These are phyloP conservation scores for Chloroclystis v-ata DNA, from an alignment of 2,888 invertebrate species.

Conservation along the genomic window DNA sequence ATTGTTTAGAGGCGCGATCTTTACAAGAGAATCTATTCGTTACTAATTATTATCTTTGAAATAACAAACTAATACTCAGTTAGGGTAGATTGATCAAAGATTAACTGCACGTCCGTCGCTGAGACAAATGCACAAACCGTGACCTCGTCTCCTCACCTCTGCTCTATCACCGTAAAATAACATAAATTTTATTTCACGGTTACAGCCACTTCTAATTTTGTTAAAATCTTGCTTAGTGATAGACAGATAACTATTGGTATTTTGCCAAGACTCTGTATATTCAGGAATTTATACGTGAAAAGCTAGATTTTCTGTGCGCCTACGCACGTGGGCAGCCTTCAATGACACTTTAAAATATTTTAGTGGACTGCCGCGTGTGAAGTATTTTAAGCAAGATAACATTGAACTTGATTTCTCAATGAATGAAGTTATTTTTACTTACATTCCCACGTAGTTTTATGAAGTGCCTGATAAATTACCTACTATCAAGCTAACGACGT, in stretches of 20 bases:
- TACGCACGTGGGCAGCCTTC: conserved; percentile 37
- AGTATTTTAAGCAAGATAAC: conserved; percentile 50
- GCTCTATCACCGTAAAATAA: conserved; percentile 19
- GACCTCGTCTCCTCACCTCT: conserved; percentile 26
- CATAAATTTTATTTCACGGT: conserved; percentile 35
- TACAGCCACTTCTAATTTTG: conserved; percentile 38
- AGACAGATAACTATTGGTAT: conserved; percentile 43
- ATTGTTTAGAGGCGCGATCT: too few relatives aligned
- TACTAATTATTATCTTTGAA: too few relatives aligned
- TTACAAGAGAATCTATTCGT: too few relatives aligned
- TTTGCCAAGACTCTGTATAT: conserved; percentile 44
- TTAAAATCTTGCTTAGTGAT: conserved; percentile 46
- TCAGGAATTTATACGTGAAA: conserved; percentile 35
- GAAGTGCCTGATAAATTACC: background rate
- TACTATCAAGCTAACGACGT: background rate
- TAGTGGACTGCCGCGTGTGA: conserved; percentile 35
- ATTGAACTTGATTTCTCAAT: conserved; percentile 51
- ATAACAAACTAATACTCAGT: too few relatives aligned
- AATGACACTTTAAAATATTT: conserved; percentile 40
- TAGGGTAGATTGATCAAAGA: too few relatives aligned
- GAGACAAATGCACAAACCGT: conserved; percentile 19
- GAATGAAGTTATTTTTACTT: conserved; percentile 41
- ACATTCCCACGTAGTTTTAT: conserved; percentile 10
- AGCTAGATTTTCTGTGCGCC: conserved; percentile 33
- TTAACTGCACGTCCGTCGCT: conserved; percentile 6